Percentiles rank a stretch among this genome's conserved stretches.
Evolutionary conservation across 2,113 vertebrate genomes (phyloP).

Genomic region (Microcebus tavaratra): DNA sequence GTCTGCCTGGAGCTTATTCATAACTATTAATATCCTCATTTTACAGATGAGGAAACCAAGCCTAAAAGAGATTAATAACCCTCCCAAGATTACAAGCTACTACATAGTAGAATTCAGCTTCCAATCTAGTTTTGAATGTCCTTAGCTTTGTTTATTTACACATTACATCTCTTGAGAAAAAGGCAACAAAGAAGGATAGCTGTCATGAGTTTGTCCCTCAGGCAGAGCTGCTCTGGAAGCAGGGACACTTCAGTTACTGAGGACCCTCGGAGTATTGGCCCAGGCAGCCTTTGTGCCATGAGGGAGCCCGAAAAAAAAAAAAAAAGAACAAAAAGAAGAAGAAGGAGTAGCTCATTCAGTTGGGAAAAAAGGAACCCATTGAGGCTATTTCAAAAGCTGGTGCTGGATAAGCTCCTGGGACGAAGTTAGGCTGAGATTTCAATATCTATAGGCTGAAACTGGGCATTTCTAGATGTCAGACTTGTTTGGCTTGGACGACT

Average conservation of each 20-base stretch:
- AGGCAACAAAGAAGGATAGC: not conserved
- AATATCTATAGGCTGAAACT: slow-evolving; percentile 48
- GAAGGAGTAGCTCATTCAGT: not conserved
- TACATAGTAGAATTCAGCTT: not conserved
- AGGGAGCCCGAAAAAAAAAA: not conserved
- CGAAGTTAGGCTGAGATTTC: slow-evolving; percentile 26
- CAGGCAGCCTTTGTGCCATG: not conserved
- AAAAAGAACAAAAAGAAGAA: too few relatives aligned
- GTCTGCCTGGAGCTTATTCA: not conserved
- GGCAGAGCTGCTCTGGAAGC: slow-evolving; percentile 37
- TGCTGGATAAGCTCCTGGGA: slow-evolving; percentile 24
- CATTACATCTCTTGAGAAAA: slow-evolving; percentile 39
- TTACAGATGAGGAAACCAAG: slow-evolving; percentile 43
- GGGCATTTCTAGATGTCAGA: slow-evolving; percentile 63
- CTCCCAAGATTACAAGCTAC: not conserved
- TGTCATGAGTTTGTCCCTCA: not conserved
- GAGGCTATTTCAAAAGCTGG: slow-evolving; percentile 24
- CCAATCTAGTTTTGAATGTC: not conserved
- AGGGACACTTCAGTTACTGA: slow-evolving; percentile 17
- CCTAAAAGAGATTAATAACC: not conserved
- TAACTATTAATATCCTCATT: slow-evolving; percentile 17
- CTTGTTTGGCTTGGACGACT: slow-evolving; percentile 62
- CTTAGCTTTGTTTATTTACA: not conserved
- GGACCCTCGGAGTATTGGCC: not conserved
- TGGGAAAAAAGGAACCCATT: not conserved